Conservation (phyloP, 2,113 vertebrate species). For the Atrichornis clamosus region DNA sequence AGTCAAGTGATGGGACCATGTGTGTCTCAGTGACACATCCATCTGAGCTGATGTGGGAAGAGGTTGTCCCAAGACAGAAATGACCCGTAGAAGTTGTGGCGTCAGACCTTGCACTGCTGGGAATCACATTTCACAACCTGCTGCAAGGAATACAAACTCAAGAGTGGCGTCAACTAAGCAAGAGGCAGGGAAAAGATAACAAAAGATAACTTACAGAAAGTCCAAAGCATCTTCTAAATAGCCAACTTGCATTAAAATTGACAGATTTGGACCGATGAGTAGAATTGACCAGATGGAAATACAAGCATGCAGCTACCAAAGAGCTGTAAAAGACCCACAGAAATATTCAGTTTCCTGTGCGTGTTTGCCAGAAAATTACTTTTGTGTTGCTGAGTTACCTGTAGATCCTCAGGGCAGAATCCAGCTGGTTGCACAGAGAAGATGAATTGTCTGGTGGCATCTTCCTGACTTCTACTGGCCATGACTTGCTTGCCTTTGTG, state of each 20-base stretch:
- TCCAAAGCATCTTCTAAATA: not conserved
- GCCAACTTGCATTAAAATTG: not conserved
- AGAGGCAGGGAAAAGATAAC: not conserved
- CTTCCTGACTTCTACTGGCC: not conserved
- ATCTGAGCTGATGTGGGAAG: not conserved
- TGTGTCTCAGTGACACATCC: not conserved
- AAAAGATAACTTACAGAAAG: not conserved
- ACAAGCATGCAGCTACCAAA: not conserved
- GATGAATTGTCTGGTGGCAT: not conserved
- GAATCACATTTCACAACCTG: not conserved
- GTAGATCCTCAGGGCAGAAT: not conserved
- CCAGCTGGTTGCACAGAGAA: not conserved
- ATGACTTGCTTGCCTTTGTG: not conserved
- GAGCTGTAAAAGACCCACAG: not conserved
- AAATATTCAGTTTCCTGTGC: not conserved
- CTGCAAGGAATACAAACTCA: not conserved
- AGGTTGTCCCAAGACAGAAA: not conserved
- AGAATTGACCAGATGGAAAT: not conserved
- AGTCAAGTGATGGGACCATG: not conserved
- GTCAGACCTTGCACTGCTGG: not conserved
- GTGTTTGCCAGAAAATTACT: not conserved
- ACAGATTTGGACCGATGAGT: not conserved
- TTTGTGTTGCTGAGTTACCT: not conserved
- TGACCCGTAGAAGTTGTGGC: not conserved
- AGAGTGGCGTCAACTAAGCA: not conserved